phyloP scores from a whole-genome alignment of 2,113 vertebrate genomes.

The Vulpes ferrilata region DNA sequence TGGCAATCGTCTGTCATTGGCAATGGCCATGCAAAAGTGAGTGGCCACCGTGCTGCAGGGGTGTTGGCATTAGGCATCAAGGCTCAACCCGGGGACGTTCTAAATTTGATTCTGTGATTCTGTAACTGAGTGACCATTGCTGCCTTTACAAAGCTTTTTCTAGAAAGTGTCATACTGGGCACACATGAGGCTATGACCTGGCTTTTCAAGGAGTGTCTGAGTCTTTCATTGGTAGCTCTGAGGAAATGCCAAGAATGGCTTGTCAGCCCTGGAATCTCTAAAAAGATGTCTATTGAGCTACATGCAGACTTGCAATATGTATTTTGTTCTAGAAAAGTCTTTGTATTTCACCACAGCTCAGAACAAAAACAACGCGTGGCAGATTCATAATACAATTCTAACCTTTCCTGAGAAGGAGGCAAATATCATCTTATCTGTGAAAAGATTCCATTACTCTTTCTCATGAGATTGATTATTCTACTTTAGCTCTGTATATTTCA shows the following conservation, averaged over 20 bases:
- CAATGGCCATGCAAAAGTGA: too few relatives aligned
- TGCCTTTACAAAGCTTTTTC: neutral
- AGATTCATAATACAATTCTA: conserved; percentile 6
- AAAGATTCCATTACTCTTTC: conserved; percentile 40
- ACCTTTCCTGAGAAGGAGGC: neutral
- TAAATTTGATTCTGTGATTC: neutral
- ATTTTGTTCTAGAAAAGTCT: conserved; percentile 38
- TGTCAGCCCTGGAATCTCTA: neutral
- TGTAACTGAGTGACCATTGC: neutral
- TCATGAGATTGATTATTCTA: conserved; percentile 71
- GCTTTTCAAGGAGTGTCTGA: neutral
- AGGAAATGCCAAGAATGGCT: neutral
- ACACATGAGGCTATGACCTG: neutral
- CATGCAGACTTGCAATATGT: neutral
- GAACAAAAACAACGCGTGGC: conserved; percentile 25
- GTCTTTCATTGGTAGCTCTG: neutral
- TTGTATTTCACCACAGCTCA: conserved; percentile 12
- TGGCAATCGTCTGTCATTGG: neutral
- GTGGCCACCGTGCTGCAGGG: rapidly evolving
- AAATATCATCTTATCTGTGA: neutral
- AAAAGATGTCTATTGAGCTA: neutral
- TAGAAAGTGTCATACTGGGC: neutral
- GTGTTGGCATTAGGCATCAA: neutral
- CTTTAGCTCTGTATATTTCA: conserved; percentile 61
- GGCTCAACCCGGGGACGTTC: neutral